A percentile compares a stretch with the other conserved stretches of the same genome.
These are phyloP conservation scores for Mustelus asterias DNA, from an alignment of 2,113 vertebrate species.

Conservation along the genomic window DNA sequence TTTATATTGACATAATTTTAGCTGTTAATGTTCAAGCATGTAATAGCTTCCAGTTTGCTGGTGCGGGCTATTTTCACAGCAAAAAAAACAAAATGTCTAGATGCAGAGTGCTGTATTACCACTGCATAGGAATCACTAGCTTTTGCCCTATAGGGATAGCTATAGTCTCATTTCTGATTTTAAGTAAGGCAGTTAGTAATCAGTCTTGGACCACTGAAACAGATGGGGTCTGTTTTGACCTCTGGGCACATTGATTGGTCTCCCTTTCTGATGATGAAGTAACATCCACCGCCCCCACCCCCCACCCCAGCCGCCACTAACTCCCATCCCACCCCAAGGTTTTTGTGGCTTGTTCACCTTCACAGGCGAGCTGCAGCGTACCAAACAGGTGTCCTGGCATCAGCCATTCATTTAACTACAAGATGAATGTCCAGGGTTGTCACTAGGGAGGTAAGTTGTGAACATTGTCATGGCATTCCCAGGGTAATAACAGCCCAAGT, in stretches of 20 bases:
- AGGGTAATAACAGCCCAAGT: background rate
- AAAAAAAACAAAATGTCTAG: background rate
- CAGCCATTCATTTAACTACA: too few species aligned
- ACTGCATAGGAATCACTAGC: background rate
- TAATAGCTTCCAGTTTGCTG: conserved; percentile 25
- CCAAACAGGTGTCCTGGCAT: background rate
- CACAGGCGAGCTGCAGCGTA: background rate
- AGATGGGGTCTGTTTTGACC: background rate
- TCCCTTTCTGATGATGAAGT: background rate
- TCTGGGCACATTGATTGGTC: background rate
- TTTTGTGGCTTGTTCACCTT: background rate
- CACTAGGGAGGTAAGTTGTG: background rate
- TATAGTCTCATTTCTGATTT: background rate
- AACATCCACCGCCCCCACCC: too few species aligned
- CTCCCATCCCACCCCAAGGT: too few species aligned
- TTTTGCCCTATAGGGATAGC: background rate
- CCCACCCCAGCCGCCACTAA: too few species aligned
- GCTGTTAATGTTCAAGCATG: conserved; percentile 6
- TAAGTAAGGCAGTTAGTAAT: background rate
- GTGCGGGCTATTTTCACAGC: background rate
- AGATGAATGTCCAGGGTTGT: background rate
- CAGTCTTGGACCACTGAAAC: background rate
- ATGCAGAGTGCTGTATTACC: background rate
- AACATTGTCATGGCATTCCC: too few species aligned
- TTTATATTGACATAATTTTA: background rate